A percentile compares a stretch with the other conserved stretches of the same genome.
These are phyloP conservation scores for Plectrocnemia conspersa DNA, from an alignment of 1,140 invertebrate genomes.

Conservation along the genomic window DNA sequence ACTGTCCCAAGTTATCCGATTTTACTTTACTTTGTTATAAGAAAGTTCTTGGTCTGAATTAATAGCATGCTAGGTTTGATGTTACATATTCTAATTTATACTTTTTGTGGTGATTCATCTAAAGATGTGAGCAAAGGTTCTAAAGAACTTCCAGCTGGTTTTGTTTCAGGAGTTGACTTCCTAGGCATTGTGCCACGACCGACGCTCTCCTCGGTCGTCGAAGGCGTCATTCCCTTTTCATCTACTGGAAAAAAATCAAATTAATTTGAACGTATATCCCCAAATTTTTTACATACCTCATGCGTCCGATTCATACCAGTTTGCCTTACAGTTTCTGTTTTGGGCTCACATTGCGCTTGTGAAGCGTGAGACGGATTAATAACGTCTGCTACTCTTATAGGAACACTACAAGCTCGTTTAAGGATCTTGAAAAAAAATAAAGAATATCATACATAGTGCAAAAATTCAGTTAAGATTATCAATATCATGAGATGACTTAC, in stretches of 20 bases:
- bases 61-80: background rate
- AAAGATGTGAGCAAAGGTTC: slow-evolving; percentile 41
- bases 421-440: slow-evolving; percentile 41
- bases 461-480: slow-evolving; percentile 1
- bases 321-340: slow-evolving; percentile 28
- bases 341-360: slow-evolving; percentile 22
- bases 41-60: too few species aligned
- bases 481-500: slow-evolving; percentile 35
- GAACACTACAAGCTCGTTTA: slow-evolving; percentile 60
- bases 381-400: slow-evolving; percentile 50
- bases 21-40: too few species aligned
- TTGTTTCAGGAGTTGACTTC: slow-evolving; percentile 25
- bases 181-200: slow-evolving; percentile 29
- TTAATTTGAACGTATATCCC: background rate
- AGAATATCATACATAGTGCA: background rate
- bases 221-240: slow-evolving; percentile 44
- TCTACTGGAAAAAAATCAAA: slow-evolving; percentile 20
- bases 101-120: slow-evolving; percentile 34
- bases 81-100: slow-evolving; percentile 1
- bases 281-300: slow-evolving; percentile 25
- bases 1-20: too few species aligned
- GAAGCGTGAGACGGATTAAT: slow-evolving; percentile 31
- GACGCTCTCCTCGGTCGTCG: slow-evolving; percentile 54
- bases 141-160: slow-evolving; percentile 39
- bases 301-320: slow-evolving; percentile 1